Base-by-base conservation (phyloP, 2,888 invertebrate genomes). In the Euclidia mi region DNA sequence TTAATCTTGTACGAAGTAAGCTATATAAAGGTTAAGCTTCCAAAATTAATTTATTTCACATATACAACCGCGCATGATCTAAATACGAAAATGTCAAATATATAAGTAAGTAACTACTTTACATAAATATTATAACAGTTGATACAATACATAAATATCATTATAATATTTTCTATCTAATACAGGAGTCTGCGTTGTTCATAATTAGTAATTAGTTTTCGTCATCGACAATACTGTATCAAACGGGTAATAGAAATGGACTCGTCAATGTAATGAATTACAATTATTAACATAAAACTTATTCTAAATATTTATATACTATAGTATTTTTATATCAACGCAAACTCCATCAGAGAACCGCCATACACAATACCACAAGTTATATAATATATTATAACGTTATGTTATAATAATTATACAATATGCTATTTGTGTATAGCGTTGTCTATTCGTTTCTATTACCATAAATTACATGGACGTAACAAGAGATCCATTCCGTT, bases 401-500 rank as follows among this genome's bases (percentile, higher is more conserved):
- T 29, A 29, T 29, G 10, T 10, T 29, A 10, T 29, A 14, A 7
- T 31, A 45, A 38, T n/a, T 14, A 37, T 45, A 4, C 12, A 12
- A 20, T 29, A 18, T 10, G 20, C 11, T 9, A 29, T 25, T 34
- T 40, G 47, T 57, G 47, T 53, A 42, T 49, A 65, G 63, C 42
- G 17, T 18, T 42, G 4, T 35, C 15, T 11, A n/a, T 32, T 44
- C 18, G 32, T 12, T 38, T 34, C 32, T 37, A 45, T 35, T n/a
- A 14, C 15, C 17, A 46, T 52, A 76, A 40, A 64, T 67, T 62
- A 75, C 32, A 66, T 77, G 87, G 87, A 87, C 87, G 87, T 76
- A 73, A 84, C 42, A 48, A 77, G 85, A 85, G 81, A 85, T 86
- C 84, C 71, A 76, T 73, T 73, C 49, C 12, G 48, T 68, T 71